Evolutionary conservation across 2,797 vertebrate species (phyloP), one percentile per base, ranked within the genome.

Genomic region (Sorex maritimensis): DNA sequence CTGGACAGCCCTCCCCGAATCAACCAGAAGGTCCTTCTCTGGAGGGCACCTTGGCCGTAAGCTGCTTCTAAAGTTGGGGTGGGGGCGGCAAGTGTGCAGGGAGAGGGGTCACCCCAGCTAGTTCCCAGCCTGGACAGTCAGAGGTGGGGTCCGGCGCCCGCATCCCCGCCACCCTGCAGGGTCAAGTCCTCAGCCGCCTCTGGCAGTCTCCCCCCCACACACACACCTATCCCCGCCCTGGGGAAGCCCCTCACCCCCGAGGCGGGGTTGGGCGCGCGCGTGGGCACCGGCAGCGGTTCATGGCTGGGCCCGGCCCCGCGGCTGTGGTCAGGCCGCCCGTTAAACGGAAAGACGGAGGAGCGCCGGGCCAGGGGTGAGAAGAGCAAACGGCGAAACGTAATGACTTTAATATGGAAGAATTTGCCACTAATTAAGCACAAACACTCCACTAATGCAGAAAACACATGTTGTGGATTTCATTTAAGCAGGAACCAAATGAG

Each of bases 361-460:
- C 95, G 79, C 69, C 90, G 83, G 92, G 75, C 88, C 85, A 38
- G 30, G 90, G 85, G 82, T 95, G 72, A 96, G 91, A 91, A 94
- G 81, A 78, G 77, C 94, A 94, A 95, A 97, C 65, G 15, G 94
- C 90, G 94, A 92, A 96, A 96, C 81, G 81, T 94, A 95, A 95
- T 96, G 96, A 95, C 96, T 97, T 94, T 97, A 96, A 95, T 96
- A 96, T 90, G 93, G 94, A 96, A 94, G 96, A 95, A 95, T 95
- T 95, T 95, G 96, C 95, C 96, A 93, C 95, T 94, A 97, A 97
- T 97, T 96, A 96, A 96, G 96, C 95, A 94, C 95, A 95, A 95
- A 95, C 94, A 95, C 95, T 92, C 92, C 78, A 88, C 96, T 97
- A 96, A 96, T 93, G 94, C 95, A 84, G 89, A 87, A 93, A 95